A percentile compares a stretch with the other conserved stretches of the same genome.
phyloP scores from a whole-genome alignment of 92 coral and sea anemone species.

The Blastomussa wellsi region DNA sequence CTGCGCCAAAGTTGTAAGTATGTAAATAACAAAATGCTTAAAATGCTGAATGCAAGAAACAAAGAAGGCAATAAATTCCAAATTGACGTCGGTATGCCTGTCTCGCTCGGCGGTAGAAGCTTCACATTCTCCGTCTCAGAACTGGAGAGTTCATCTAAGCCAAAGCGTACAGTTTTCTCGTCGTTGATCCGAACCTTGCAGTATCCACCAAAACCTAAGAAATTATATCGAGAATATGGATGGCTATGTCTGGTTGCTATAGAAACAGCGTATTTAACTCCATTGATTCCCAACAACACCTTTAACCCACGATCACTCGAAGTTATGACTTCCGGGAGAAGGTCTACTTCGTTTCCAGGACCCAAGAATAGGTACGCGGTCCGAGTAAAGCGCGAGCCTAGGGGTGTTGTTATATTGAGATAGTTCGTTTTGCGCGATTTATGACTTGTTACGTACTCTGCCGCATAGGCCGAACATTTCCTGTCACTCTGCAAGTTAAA shows the following conservation, averaged over 20 bases:
- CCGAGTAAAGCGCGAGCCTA: constrained; percentile 59
- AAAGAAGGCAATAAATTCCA: constrained; percentile 14
- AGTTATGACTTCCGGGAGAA: constrained; percentile 37
- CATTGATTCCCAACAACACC: constrained; percentile 58
- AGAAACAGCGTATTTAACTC: constrained; percentile 63
- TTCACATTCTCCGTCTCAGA: background rate
- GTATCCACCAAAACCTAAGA: constrained; percentile 88
- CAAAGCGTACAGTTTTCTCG: constrained; percentile 33
- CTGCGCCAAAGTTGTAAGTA: constrained; percentile 40
- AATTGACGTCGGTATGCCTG: background rate
- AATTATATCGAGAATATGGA: constrained; percentile 60
- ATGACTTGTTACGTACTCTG: constrained; percentile 18
- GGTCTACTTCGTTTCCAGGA: constrained; percentile 64
- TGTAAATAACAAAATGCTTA: constrained; percentile 29
- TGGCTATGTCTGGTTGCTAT: constrained; percentile 74
- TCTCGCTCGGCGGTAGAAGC: background rate
- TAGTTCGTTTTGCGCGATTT: constrained; percentile 59
- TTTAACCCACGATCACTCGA: constrained; percentile 70
- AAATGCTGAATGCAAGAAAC: constrained; percentile 19
- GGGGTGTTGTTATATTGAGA: constrained; percentile 75
- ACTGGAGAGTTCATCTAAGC: constrained; percentile 21
- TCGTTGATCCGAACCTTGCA: constrained; percentile 68
- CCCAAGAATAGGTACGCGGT: constrained; percentile 83
- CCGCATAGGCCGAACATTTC: constrained; percentile 46
- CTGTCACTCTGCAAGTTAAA: constrained; percentile 39